Evolutionary conservation across 2,797 vertebrate genomes (phyloP).

Genomic region (Malacoraja senta): DNA sequence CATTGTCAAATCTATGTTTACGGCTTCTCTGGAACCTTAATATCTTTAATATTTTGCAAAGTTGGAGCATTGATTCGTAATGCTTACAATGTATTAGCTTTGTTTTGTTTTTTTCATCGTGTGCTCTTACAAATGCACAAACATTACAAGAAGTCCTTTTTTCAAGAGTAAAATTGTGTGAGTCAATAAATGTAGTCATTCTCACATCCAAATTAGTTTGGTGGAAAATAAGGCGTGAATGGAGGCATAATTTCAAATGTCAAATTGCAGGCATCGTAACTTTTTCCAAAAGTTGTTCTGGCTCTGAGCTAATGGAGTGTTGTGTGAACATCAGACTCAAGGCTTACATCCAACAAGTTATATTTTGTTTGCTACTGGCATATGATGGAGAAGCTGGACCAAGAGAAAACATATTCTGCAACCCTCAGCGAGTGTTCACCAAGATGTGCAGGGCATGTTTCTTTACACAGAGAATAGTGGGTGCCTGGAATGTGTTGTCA

Average conservation of each 20-base stretch:
- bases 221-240: background rate
- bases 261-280: background rate
- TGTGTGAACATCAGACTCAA: background rate
- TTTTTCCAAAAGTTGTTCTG: background rate
- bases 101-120: background rate
- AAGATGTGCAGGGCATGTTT: too few relatives aligned
- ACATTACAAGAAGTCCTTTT: background rate
- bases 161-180: background rate
- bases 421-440: background rate
- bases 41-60: background rate
- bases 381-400: background rate
- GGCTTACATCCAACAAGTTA: background rate
- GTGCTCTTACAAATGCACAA: background rate
- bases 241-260: background rate
- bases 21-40: background rate
- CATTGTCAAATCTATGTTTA: background rate
- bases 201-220: background rate
- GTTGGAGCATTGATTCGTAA: background rate
- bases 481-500: too few relatives aligned
- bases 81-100: background rate
- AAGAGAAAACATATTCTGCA: background rate
- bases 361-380: background rate
- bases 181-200: background rate
- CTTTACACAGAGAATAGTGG: too few relatives aligned
- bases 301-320: background rate